Percentiles rank a stretch among this genome's conserved stretches.
These are phyloP conservation scores for Zoanthus sociatus DNA, from an alignment of 92 coral and sea anemone species.

Conservation along the genomic window DNA sequence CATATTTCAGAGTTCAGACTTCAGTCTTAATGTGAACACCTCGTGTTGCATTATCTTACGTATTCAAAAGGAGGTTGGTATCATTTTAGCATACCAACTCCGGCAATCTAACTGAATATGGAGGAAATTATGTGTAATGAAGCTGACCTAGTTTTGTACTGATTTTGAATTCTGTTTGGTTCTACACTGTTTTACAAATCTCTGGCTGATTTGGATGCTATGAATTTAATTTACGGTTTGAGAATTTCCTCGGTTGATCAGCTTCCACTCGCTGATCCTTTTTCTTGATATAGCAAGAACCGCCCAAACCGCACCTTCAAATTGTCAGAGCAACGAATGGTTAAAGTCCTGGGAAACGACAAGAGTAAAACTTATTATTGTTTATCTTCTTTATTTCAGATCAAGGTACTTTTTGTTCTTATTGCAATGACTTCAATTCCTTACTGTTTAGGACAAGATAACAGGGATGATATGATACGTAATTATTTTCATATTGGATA, in stretches of 20 bases:
- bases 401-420: constrained; percentile 2
- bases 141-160: neutral
- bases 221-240: neutral
- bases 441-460: constrained; percentile 2
- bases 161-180: neutral
- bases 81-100: neutral
- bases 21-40: neutral
- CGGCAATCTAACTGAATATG: neutral
- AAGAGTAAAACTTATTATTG: neutral
- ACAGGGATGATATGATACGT: neutral
- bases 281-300: neutral
- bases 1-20: neutral
- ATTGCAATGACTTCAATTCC: neutral
- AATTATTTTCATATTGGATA: constrained; percentile 1
- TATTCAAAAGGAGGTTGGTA: neutral
- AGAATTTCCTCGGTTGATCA: neutral
- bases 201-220: neutral
- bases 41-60: neutral
- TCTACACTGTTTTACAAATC: neutral
- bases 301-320: neutral
- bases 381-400: neutral
- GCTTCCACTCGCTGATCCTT: neutral
- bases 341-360: neutral
- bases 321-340: neutral
- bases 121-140: neutral